These are phyloP conservation scores for Stenodera caucasica DNA, from an alignment of 2,888 invertebrate genomes.

Conservation along the genomic window DNA sequence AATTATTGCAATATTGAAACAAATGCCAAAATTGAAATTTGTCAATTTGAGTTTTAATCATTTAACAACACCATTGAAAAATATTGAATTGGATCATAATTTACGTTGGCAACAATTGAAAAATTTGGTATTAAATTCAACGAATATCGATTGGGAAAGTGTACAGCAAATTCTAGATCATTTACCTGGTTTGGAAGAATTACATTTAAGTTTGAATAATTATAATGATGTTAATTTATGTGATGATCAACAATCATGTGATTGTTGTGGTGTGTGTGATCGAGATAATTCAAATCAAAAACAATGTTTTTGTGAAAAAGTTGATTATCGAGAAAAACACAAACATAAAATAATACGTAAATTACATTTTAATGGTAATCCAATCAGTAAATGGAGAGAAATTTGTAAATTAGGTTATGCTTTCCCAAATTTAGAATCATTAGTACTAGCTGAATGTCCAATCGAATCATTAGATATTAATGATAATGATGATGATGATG, in stretches of 20 bases:
- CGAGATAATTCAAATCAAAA: constrained; percentile 47
- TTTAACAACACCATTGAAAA: constrained; percentile 69
- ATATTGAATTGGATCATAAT: constrained; percentile 46
- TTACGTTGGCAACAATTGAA: constrained; percentile 64
- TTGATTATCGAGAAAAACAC: constrained; percentile 44
- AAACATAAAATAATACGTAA: constrained; percentile 71
- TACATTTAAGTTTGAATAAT: constrained; percentile 90
- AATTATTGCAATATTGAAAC: constrained; percentile 83
- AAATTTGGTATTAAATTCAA: constrained; percentile 85
- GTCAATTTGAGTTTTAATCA: constrained; percentile 91
- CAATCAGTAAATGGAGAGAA: constrained; percentile 81
- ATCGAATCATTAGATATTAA: constrained; percentile 60
- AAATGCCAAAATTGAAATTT: constrained; percentile 87
- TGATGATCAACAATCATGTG: constrained; percentile 47
- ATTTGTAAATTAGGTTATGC: constrained; percentile 80
- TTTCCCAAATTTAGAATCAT: constrained; percentile 82
- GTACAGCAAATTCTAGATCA: constrained; percentile 75
- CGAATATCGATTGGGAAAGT: constrained; percentile 82
- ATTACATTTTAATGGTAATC: constrained; percentile 87
- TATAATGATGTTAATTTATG: constrained; percentile 76
- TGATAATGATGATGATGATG: constrained; percentile 27
- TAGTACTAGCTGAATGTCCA: constrained; percentile 86
- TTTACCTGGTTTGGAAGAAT: constrained; percentile 81
- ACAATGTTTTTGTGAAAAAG: constrained; percentile 36
- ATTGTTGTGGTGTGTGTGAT: constrained; percentile 38